A percentile compares a stretch with the other conserved stretches of the same genome.
These are phyloP conservation scores for Uria aalge DNA, from an alignment of 2,113 vertebrate genomes.

Conservation along the genomic window DNA sequence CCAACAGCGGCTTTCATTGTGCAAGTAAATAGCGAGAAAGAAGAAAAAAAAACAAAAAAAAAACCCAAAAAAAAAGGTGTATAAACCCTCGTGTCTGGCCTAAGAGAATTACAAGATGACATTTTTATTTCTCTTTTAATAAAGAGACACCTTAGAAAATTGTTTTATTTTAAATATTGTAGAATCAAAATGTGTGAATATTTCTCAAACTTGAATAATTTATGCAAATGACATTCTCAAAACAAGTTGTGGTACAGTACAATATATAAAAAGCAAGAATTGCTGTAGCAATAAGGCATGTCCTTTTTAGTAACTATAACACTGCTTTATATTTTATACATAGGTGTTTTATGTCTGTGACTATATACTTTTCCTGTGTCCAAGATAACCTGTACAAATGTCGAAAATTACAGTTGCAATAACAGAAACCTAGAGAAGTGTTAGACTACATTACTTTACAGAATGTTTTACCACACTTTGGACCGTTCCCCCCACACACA, in stretches of 20 bases:
- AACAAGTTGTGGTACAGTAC: constrained; percentile 67
- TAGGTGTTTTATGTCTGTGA: constrained; percentile 69
- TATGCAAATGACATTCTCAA: constrained; percentile 74
- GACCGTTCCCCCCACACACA: background rate
- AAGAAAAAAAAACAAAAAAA: background rate
- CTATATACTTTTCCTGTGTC: constrained; percentile 72
- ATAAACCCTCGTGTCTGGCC: constrained; percentile 76
- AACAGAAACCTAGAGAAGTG: constrained; percentile 67
- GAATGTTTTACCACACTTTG: constrained; percentile 25
- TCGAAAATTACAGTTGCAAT: constrained; percentile 73
- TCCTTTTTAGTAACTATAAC: constrained; percentile 79
- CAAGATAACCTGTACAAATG: constrained; percentile 70
- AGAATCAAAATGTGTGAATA: constrained; percentile 78
- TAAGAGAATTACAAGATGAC: constrained; percentile 84
- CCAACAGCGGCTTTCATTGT: constrained; percentile 83
- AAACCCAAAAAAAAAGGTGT: constrained; percentile 60
- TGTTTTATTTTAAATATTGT: constrained; percentile 84
- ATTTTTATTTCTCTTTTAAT: constrained; percentile 90
- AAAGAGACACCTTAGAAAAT: constrained; percentile 89
- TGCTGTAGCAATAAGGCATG: constrained; percentile 73
- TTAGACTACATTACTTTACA: constrained; percentile 66
- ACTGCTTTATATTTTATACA: constrained; percentile 72
- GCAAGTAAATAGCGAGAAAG: constrained; percentile 78
- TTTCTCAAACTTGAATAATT: constrained; percentile 77
- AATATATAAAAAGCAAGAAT: constrained; percentile 70